A percentile compares a stretch with the other conserved stretches of the same genome.
phyloP scores from a whole-genome alignment of 2,113 vertebrate genomes.

The Nerophis lumbriciformis region DNA sequence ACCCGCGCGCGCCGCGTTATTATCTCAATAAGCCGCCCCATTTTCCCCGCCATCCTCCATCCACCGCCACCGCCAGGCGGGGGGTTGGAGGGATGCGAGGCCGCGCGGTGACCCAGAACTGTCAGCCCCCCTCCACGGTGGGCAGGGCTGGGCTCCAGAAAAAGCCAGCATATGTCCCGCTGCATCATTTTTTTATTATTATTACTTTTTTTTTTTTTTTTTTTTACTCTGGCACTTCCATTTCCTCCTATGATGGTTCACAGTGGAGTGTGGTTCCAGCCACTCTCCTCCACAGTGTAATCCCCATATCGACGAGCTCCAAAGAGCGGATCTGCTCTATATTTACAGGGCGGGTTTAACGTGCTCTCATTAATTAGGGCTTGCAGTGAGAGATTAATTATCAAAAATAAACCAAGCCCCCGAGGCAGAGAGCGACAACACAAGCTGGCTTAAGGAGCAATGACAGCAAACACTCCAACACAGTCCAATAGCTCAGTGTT shows the following conservation, averaged over 20 bases:
- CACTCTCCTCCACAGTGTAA: conserved; percentile 68
- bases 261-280: conserved; percentile 54
- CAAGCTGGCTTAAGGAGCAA: conserved; percentile 37
- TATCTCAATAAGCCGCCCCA: conserved; percentile 73
- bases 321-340: conserved; percentile 71
- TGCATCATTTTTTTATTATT: conserved; percentile 47
- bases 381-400: conserved; percentile 66
- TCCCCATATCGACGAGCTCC: conserved; percentile 67
- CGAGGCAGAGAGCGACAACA: conserved; percentile 45
- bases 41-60: conserved; percentile 63
- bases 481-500: conserved; percentile 16
- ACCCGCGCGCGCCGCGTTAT: conserved; percentile 68
- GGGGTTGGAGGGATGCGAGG: conserved; percentile 60
- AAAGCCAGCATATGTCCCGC: conserved; percentile 59
- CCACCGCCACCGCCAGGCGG: conserved; percentile 56
- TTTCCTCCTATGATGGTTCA: conserved; percentile 52
- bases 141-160: conserved; percentile 59
- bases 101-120: conserved; percentile 72
- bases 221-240: conserved; percentile 58
- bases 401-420: conserved; percentile 62
- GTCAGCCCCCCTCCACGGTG: conserved; percentile 66
- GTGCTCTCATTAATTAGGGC: conserved; percentile 65
- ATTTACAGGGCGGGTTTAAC: conserved; percentile 70
- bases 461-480: conserved; percentile 35
- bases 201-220: conserved; percentile 33